Conservation (phyloP, 2,888 invertebrate genomes). For the Trypoxylon attenuatum region DNA sequence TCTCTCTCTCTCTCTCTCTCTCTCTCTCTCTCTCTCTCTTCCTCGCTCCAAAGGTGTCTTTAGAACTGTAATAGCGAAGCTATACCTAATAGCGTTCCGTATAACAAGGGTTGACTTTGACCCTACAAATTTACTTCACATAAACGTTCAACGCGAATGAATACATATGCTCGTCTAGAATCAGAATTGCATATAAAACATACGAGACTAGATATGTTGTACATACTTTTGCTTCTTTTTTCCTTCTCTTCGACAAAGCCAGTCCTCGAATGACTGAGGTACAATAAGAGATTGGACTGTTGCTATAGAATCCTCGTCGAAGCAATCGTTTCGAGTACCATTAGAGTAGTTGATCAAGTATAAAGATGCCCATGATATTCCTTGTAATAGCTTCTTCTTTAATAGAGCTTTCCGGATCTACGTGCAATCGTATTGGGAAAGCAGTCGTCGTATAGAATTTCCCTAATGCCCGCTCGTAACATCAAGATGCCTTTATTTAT, state of each 20-base stretch:
- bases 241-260: constrained; percentile 2
- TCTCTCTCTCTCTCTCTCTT: no score
- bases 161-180: constrained; percentile 3
- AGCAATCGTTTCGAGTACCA: background rate
- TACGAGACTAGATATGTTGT: no score
- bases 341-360: background rate
- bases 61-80: no score
- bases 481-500: no score
- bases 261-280: constrained; percentile 1
- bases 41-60: no score
- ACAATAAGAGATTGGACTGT: constrained; percentile 8
- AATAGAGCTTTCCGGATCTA: background rate
- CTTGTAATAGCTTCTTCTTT: background rate
- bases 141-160: background rate
- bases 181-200: no score
- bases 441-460: no score
- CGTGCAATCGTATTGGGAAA: no score
- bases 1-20: no score
- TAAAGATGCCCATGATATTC: background rate
- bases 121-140: background rate
- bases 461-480: no score
- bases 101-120: no score
- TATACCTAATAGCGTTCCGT: no score
- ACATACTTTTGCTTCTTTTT: constrained; percentile 1
- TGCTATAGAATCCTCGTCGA: background rate